phyloP scores from a whole-genome alignment of 2,797 vertebrate genomes.

The Manis javanica region DNA sequence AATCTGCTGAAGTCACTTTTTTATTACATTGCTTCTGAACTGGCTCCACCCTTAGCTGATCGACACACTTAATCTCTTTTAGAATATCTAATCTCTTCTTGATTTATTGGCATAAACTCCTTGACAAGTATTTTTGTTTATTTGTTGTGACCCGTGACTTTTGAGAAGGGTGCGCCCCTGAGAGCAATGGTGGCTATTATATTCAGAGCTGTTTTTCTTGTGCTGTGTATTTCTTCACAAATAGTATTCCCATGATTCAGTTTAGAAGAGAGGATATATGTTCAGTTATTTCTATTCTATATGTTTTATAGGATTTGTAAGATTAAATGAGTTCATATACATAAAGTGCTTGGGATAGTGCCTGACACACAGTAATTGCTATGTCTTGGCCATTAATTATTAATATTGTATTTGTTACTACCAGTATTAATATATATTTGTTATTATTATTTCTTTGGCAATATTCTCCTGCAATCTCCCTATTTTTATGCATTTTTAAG shows the following conservation, averaged over 20 bases:
- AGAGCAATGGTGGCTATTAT: not conserved
- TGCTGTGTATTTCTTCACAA: slow-evolving; percentile 20
- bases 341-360: not conserved
- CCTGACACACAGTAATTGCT: not conserved
- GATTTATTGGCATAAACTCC: not conserved
- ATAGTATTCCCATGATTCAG: slow-evolving; percentile 23
- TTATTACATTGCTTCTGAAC: not conserved
- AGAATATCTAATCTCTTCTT: slow-evolving; percentile 57
- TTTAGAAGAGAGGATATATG: not conserved
- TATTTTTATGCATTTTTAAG: slow-evolving; percentile 11
- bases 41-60: slow-evolving; percentile 5
- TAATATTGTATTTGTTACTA: not conserved
- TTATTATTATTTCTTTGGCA: slow-evolving; percentile 19
- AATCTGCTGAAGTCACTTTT: slow-evolving; percentile 15
- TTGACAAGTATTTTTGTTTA: slow-evolving; percentile 60
- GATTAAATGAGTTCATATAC: slow-evolving; percentile 20
- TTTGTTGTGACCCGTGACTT: slow-evolving; percentile 57
- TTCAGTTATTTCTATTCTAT: slow-evolving; percentile 9
- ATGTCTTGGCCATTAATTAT: slow-evolving; percentile 1
- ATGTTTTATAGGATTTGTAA: not conserved
- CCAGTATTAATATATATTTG: not conserved
- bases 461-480: not conserved
- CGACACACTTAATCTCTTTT: slow-evolving; percentile 51
- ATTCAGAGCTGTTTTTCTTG: not conserved
- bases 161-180: not conserved